Base-by-base conservation (phyloP, 1,140 invertebrate genomes). In the Sogatella furcifera region DNA sequence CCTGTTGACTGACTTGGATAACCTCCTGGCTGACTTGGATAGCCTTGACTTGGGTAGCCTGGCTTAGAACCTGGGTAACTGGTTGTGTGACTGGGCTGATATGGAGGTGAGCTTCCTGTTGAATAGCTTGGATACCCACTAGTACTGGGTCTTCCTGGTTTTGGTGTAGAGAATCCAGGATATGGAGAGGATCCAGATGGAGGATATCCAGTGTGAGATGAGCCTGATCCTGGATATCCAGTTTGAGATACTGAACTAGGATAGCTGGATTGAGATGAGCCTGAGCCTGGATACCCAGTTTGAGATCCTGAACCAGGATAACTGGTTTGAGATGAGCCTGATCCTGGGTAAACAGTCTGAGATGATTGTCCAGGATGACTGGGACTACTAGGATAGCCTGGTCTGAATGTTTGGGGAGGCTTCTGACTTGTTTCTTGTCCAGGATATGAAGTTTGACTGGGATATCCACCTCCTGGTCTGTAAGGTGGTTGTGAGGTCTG, bases 371-470 rank as follows among this genome's bases (percentile, higher is more conserved):
- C 59, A 38, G 68, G 62, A 8, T 65, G 31, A 55, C 60, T 55
- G 17, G 65, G 64, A 8, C 55, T n/a, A 5, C 66, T 64, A 62
- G 67, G 63, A 2, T 43, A 46, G 52, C 49, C 63, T 41, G 60
- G 62, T n/a, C 38, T 43, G 14, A 42, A 13, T 24, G 28, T 19
- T 55, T 57, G 53, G 31, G 64, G 57, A 0, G 38, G 21, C 15
- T 49, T 52, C 3, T 52, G 63, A 19, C 55, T 53, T 28, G 61
- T 63, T 4, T 65, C 63, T 5, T 65, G 59, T 31, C 62, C 66
- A 11, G 57, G 62, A 46, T 61, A 59, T 57, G 66, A 64, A 38
- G 42, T 60, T 46, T 61, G 62, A 28, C 60, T 61, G 38, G 66
- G 59, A 4, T 49, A 42, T 34, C 58, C 64, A 42, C 59, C 24